A percentile compares a stretch with the other conserved stretches of the same genome.
Conservation (phyloP, 2,113 vertebrate genomes). For the Oreochromis aureus region DNA sequence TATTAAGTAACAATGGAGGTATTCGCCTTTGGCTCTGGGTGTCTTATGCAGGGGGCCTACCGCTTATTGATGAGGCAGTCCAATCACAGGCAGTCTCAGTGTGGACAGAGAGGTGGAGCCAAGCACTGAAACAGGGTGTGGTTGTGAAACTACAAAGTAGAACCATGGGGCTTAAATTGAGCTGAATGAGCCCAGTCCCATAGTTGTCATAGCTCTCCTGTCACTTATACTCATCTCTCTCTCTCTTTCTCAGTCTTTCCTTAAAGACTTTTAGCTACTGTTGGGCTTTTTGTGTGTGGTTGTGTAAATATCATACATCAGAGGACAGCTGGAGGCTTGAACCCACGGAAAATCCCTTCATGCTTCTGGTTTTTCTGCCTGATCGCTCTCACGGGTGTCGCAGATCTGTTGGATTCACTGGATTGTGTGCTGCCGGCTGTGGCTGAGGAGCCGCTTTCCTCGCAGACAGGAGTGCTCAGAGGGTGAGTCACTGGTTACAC, state of each 20-base stretch:
- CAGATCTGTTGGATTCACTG: slow-evolving; percentile 5
- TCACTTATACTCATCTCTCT: not conserved
- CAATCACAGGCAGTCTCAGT: slow-evolving; percentile 46
- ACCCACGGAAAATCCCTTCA: not conserved
- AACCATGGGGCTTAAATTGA: slow-evolving; percentile 60
- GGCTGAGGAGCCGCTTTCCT: slow-evolving; percentile 4
- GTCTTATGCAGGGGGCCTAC: slow-evolving; percentile 14
- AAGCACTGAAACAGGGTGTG: slow-evolving; percentile 67
- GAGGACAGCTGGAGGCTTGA: not conserved
- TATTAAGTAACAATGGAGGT: not conserved
- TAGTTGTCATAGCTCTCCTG: slow-evolving; percentile 11
- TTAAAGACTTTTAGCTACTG: not conserved
- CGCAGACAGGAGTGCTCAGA: not conserved
- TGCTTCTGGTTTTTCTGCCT: not conserved
- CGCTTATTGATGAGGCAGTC: slow-evolving; percentile 35
- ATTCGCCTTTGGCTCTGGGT: not conserved
- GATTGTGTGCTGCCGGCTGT: not conserved
- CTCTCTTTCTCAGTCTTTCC: not conserved
- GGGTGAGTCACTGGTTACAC: slow-evolving; percentile 44
- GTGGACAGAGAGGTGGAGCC: slow-evolving; percentile 49
- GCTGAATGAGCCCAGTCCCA: not conserved
- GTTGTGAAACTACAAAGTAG: slow-evolving; percentile 61
- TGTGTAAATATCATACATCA: not conserved
- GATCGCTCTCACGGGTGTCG: not conserved
- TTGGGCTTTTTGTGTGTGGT: not conserved